Evolutionary conservation across 2,888 invertebrate species (phyloP), one percentile per base, ranked within the genome.

Genomic region (Lysandra coridon): DNA sequence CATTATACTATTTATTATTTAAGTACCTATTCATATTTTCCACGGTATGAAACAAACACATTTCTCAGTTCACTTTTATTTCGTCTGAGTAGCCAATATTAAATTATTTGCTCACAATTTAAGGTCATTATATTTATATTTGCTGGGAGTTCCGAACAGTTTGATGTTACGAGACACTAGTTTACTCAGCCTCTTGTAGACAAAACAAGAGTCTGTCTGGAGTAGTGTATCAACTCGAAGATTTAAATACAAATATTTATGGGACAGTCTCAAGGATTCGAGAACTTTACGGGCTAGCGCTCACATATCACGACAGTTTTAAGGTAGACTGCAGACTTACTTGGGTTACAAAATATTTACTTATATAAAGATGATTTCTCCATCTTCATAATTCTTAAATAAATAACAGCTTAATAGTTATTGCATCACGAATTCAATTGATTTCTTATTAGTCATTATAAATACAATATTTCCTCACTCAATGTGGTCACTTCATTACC

Each of bases 211-310:
- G 7, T 23, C 7, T 30, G 30, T 69, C 69, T 69, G 4, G 69
- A 33, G 69, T 33, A 33, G 33, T 69, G 69, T 33, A 33, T 69
- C 33, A 69, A 69, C 33, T 69, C 30, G 69, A 12, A 69, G 69
- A 69, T 69, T 73, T 73, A 23, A 73, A 73, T 33, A 30, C 73
- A 33, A 73, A 73, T 62, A 62, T 62, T 57, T 57, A 57, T 57
- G 3, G 57, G 17, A 17, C 14, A 57, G 57, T 57, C 57, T 57
- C 57, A 4, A 57, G 57, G 14, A 4, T 14, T 57, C 17, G 53
- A 17, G 57, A 57, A 57, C 14, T 57, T 17, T 17, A 57, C 14
- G 53, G 14, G 57, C 57, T 17, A 57, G 49, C 49, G 10, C 12
- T 10, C 49, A 49, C 49, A 44, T 44, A 5, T 1, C 0, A 44